Percentiles rank a stretch among this genome's conserved stretches.
Conservation (phyloP, 2,888 invertebrate genomes). For the Lordiphosa fenestrarum region DNA sequence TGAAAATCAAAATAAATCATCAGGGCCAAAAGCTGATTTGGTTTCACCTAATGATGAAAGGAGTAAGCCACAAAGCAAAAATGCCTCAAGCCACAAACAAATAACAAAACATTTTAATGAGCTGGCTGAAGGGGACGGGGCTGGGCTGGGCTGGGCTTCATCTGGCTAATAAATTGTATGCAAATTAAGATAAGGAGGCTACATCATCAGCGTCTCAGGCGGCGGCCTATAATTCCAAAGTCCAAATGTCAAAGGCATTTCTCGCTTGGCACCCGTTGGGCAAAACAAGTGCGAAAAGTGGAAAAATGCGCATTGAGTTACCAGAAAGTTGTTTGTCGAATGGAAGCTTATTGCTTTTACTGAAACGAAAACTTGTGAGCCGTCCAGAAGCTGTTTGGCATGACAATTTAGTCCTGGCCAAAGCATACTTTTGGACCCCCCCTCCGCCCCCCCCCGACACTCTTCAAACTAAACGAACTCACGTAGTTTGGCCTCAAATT, state of each 20-base stretch:
- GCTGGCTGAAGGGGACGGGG: slow-evolving; percentile 22
- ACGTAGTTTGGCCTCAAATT: slow-evolving; percentile 61
- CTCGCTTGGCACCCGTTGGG: neutral
- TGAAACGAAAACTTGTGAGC: slow-evolving; percentile 26
- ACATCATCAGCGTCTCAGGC: slow-evolving; percentile 21
- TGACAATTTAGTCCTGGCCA: slow-evolving; percentile 29
- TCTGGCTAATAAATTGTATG: slow-evolving; percentile 57
- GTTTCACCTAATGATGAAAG: neutral
- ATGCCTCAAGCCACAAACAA: slow-evolving; percentile 43
- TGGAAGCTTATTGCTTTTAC: slow-evolving; percentile 38
- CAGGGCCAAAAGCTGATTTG: slow-evolving; percentile 24
- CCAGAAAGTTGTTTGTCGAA: slow-evolving; percentile 11
- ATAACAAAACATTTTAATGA: slow-evolving; percentile 54
- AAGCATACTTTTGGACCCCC: slow-evolving; percentile 50
- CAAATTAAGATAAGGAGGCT: slow-evolving; percentile 61
- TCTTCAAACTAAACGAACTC: slow-evolving; percentile 65
- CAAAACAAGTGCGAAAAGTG: slow-evolving; percentile 7
- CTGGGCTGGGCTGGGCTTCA: slow-evolving; percentile 3
- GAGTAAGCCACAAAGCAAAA: slow-evolving; percentile 33
- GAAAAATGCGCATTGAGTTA: slow-evolving; percentile 29
- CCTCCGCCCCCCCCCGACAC: slow-evolving; percentile 20
- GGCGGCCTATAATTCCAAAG: slow-evolving; percentile 50
- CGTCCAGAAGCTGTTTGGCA: slow-evolving; percentile 38
- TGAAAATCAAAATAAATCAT: slow-evolving; percentile 42
- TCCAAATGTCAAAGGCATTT: slow-evolving; percentile 52